These are phyloP conservation scores for Lissonota sp. DNA, from an alignment of 2,888 invertebrate species.

Conservation along the genomic window DNA sequence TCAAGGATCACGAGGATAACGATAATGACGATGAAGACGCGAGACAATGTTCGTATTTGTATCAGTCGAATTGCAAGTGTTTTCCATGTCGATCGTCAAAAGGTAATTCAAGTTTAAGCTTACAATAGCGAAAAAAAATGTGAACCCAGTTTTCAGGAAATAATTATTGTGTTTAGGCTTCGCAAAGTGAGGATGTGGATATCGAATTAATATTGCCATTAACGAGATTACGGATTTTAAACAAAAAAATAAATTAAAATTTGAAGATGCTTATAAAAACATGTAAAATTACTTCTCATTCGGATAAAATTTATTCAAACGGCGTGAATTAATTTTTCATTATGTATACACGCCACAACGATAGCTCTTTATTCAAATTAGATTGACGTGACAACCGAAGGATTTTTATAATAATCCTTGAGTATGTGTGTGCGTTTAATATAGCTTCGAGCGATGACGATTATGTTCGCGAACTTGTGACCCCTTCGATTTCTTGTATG, in stretches of 20 bases:
- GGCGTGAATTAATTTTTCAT: background rate
- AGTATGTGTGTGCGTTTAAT: background rate
- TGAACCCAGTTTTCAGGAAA: too few relatives aligned
- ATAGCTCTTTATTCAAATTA: background rate
- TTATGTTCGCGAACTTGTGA: conserved; percentile 43
- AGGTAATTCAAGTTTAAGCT: conserved; percentile 33
- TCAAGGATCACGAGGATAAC: conserved; percentile 22
- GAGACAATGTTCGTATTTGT: conserved; percentile 6
- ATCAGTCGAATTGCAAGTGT: conserved; percentile 23
- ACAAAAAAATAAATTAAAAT: too few relatives aligned
- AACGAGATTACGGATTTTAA: too few relatives aligned
- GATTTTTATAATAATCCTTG: conserved; percentile 16
- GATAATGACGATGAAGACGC: background rate
- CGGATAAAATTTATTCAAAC: background rate
- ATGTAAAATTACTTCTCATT: background rate
- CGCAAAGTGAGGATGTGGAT: too few relatives aligned
- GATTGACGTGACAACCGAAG: background rate
- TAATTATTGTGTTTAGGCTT: too few relatives aligned
- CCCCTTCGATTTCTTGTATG: conserved; percentile 35
- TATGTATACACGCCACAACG: background rate
- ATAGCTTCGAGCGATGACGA: conserved; percentile 34
- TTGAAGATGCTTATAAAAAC: too few relatives aligned
- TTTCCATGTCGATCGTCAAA: conserved; percentile 17
- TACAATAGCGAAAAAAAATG: conserved; percentile 20
- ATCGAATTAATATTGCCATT: too few relatives aligned